Base-by-base conservation (phyloP, 2,888 invertebrate species). In the Lamellibrachia satsuma region DNA sequence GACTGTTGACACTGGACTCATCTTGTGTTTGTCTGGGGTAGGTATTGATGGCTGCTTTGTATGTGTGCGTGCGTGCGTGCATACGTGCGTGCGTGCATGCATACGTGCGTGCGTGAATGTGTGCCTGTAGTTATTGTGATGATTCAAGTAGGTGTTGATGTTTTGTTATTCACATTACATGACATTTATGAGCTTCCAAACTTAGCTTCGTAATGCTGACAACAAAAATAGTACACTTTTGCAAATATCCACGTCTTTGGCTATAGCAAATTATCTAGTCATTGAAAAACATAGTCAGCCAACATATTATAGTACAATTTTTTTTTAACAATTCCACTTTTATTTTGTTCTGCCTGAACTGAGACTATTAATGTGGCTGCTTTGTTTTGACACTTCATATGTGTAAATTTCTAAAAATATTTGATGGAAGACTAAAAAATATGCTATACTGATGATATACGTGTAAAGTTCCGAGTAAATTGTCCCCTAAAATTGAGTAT, bases 11-110 rank as follows among this genome's bases (percentile, higher is more conserved):
- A 92, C 94, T 9, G 95, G 95, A 7, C 93, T 95, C 55, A 92
- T 95, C 7, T 91, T 96, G n/a, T 93, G 94, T 27, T 94, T 94
- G 8, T 93, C 94, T 22, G 95, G 95, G 93, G 95, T 95, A 93
- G 93, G 95, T 93, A 6, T 22, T 92, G 55, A 55, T 55, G 55
- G 9, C 55, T 55, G 55, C 55, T 55, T 55, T 55, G 2, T 55
- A 9, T 55, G 9, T 9, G 55, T 55, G 55, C 7, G 55, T 55
- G 55, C 55, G 22, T 75, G 75, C 3, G 22, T 75, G 75, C n/a
- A n/a, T n/a, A n/a, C 55, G 22, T 75, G 75, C 3, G 55, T 55
- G 55, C 7, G 55, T 55, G 55, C 55, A n/a, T n/a, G n/a, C n/a
- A n/a, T n/a, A n/a, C n/a, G 22, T 75, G 75, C 3, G 22, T 75